Evolutionary conservation across 2,113 vertebrate species (phyloP), one percentile per base, ranked within the genome.

Genomic region (Ramphastos sulfuratus): DNA sequence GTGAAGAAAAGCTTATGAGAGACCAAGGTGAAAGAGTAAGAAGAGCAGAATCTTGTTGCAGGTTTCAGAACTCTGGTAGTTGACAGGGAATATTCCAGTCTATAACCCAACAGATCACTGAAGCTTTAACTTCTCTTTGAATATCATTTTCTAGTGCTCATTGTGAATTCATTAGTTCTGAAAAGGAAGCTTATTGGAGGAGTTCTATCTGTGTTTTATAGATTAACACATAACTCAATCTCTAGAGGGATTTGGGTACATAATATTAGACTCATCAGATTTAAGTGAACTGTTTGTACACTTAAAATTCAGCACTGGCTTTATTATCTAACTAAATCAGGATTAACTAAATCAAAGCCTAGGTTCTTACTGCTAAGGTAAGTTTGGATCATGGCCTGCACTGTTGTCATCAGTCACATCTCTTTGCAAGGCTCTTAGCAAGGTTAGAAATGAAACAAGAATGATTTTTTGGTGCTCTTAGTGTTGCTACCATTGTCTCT

Each of bases 271-370:
- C 69, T 80, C 64, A 67, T 83, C 73, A 76, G 54, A 76, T 89
- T 86, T 89, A 80, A 63, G 14, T 75, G 44, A 86, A 74, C 80
- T 83, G 39, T 90, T 75, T 64, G 61, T 75, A 75, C 37, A 65
- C 54, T 95, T 93, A 84, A 95, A 93, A 96, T 96, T 95, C 96
- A 94, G 88, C 65, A 83, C 85, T 70, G 65, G 9, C 79, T 91
- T 87, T 89, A 82, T 87, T 94, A 95, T 92, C 76, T 81, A 72
- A 33, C 33, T 95, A 52, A 96, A 94, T 81, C 85, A 65, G 90
- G 85, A 93, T 95, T 94, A 94, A 93, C 67, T 39, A 46, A 82
- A 78, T 91, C 67, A 79, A 92, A 92, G 71, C 82, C 63, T 79
- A 82, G 54, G 33, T 95, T 92, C 73, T 93, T 75, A 44, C 25